Conservation (phyloP, 2,888 invertebrate genomes). For the Blastobasis lacticolella region DNA sequence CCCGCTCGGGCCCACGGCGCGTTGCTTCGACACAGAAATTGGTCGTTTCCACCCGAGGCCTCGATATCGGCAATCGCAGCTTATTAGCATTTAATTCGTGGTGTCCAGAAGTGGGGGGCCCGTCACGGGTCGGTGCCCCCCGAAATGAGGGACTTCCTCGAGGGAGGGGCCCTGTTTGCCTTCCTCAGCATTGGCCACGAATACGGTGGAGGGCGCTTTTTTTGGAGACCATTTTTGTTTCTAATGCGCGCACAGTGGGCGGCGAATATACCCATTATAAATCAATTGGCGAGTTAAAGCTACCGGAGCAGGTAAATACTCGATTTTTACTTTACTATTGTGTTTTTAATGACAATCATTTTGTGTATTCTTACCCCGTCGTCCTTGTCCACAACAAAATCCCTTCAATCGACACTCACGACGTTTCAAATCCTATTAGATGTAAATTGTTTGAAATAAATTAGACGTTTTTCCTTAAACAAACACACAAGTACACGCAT, state of each 20-base stretch:
- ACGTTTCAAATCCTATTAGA: too few species aligned
- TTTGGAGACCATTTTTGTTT: constrained; percentile 26
- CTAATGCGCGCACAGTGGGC: neutral
- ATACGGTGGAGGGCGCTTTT: constrained; percentile 19
- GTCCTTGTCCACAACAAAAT: too few species aligned
- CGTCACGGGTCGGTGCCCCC: constrained; percentile 67
- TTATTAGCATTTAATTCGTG: constrained; percentile 71
- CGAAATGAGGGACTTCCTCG: constrained; percentile 68
- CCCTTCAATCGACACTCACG: too few species aligned
- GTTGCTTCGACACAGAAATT: constrained; percentile 19
- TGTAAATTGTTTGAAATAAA: too few species aligned
- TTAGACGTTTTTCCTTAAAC: too few species aligned
- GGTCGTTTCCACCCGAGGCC: constrained; percentile 29
- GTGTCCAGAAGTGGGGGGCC: constrained; percentile 52
- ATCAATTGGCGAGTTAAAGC: too few species aligned
- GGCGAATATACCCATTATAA: too few species aligned
- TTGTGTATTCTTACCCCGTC: too few species aligned
- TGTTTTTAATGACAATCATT: too few species aligned
- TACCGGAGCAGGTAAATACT: too few species aligned
- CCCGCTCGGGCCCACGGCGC: neutral
- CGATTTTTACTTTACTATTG: too few species aligned
- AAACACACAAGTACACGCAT: too few species aligned
- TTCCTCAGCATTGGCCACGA: constrained; percentile 36
- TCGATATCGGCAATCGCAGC: constrained; percentile 47
- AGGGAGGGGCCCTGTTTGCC: constrained; percentile 33